Percentiles rank a stretch among this genome's conserved stretches.
These are phyloP conservation scores for Grammomys dolichurus DNA, from an alignment of 2,113 vertebrate species.

Conservation along the genomic window DNA sequence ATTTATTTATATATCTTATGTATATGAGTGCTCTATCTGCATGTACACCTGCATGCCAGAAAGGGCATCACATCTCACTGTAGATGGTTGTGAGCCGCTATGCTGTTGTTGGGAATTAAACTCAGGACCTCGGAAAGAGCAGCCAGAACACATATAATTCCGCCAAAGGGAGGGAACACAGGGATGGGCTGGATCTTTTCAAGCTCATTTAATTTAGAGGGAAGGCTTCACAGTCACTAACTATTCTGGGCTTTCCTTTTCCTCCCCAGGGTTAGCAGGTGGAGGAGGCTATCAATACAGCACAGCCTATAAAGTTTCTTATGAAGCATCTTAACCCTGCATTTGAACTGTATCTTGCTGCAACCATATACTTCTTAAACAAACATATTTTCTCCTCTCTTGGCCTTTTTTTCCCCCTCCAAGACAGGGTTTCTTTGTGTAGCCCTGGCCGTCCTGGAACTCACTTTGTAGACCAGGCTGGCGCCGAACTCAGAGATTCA, in stretches of 20 bases:
- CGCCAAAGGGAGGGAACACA: neutral
- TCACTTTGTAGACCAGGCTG: too few relatives aligned
- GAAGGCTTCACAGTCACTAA: neutral
- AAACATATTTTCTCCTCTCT: neutral
- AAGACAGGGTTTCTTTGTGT: too few relatives aligned
- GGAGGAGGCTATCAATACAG: neutral
- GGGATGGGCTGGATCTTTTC: neutral
- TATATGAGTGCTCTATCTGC: neutral
- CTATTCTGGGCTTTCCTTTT: neutral
- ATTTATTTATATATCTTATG: neutral
- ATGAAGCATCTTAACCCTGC: neutral
- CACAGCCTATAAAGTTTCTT: neutral
- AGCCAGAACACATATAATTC: neutral
- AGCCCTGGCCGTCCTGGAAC: too few relatives aligned
- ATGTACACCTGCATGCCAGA: neutral
- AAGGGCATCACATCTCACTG: neutral
- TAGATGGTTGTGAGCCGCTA: neutral
- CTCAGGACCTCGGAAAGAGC: neutral
- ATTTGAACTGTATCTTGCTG: neutral
- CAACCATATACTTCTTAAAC: neutral
- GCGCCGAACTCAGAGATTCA: too few relatives aligned
- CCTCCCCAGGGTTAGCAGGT: neutral
- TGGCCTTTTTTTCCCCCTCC: neutral
- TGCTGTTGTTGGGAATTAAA: neutral
- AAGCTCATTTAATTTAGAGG: neutral